Evolutionary conservation across 2,888 invertebrate genomes (phyloP), one percentile per base, ranked within the genome.

Genomic region (Coecobrya sp.): DNA sequence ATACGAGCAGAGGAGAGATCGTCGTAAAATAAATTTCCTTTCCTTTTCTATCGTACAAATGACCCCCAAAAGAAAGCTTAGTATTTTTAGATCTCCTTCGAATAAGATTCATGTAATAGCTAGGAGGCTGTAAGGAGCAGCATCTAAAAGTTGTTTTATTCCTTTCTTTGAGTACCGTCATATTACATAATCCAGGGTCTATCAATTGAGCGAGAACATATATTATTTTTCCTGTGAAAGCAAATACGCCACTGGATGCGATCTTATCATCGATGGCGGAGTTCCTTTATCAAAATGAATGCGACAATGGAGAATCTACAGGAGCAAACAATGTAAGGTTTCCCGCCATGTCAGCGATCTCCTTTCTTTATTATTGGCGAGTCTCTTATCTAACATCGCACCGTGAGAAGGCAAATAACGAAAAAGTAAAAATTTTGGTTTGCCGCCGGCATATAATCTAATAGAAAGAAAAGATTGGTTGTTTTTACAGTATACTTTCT

Each of bases 271-370:
- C 25, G 2, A 62, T 25, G 11, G 3, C 7, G 4, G 5, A 55
- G 42, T 73, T 22, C 36, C n/a, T 25, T 68, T 49, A 85, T 85
- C 84, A 86, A 68, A 49, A 42, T 62, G 16, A 3, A n/a, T 16
- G 42, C 52, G 49, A 52, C 68, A 68, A 8, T 25, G 25, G 13
- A 42, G 16, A 68, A 68, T 55, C 42, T 84, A 30, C 55, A 49
- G 19, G 30, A 19, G 59, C 30, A 55, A 81, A 81, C 81, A 76
- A 76, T 76, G 76, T 0, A 22, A n/a, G 36, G 8, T 86, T 86
- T 86, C 73, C 86, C 73, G 73, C 76, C 16, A 16, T 5, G 86
- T 86, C 86, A 86, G 86, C 86, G 85, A 81, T 85, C 49, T 45
- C 68, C 45, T 13, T 27, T 22, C 19, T 68, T 85, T 65, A 73